Percentiles rank a stretch among this genome's conserved stretches.
Evolutionary conservation across 2,888 invertebrate species (phyloP).

Genomic region (Halictus ligatus): DNA sequence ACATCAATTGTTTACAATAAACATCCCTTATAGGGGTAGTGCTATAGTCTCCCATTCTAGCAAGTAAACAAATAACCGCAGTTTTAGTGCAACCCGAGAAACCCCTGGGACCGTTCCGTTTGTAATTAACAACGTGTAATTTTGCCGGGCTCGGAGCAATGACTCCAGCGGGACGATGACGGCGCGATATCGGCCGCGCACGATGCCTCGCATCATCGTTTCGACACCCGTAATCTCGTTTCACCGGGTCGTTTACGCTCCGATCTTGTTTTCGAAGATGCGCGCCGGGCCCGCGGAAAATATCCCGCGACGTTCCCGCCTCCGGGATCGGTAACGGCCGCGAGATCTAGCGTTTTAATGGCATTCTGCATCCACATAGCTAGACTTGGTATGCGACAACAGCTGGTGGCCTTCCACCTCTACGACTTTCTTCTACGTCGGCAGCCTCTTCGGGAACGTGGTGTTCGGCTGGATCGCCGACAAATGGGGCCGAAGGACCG

Average conservation of each 20-base stretch:
- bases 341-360: slow-evolving; percentile 76
- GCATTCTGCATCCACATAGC: slow-evolving; percentile 85
- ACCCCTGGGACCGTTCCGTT: not conserved
- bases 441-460: slow-evolving; percentile 88
- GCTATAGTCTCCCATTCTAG: no score
- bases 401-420: slow-evolving; percentile 88
- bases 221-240: not conserved
- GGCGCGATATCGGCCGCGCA: slow-evolving; percentile 30
- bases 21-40: no score
- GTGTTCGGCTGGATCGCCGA: slow-evolving; percentile 90
- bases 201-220: not conserved
- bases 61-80: no score
- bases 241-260: slow-evolving; percentile 3
- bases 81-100: no score
- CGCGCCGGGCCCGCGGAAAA: not conserved
- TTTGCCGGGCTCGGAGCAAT: slow-evolving; percentile 16
- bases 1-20: no score
- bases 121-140: no score
- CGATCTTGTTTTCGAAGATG: slow-evolving; percentile 24
- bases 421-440: slow-evolving; percentile 89
- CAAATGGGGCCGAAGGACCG: slow-evolving; percentile 88
- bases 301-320: not conserved
- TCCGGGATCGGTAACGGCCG: not conserved
- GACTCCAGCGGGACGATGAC: slow-evolving; percentile 10
- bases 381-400: slow-evolving; percentile 88